phyloP scores from a whole-genome alignment of 30 jellyfish, hydroid and myxozoan genomes.

The Turritopsis dohrnii region DNA sequence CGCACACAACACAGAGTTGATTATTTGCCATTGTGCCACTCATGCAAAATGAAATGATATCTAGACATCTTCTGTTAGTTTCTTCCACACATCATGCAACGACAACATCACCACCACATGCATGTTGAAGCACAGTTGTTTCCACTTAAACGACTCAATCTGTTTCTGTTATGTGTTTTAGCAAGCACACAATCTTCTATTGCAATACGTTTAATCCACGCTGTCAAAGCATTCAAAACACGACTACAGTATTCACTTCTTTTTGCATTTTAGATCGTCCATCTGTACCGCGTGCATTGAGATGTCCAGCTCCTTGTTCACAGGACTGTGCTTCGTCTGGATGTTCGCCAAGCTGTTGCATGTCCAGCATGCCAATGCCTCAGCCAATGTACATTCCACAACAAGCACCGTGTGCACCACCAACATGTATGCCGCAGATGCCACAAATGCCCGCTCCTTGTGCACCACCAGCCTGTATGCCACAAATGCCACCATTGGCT shows the following conservation, averaged over 20 bases:
- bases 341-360: conserved; percentile 46
- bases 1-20: neutral
- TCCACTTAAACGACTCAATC: neutral
- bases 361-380: conserved; percentile 36
- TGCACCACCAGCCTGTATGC: conserved; percentile 28
- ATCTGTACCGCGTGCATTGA: neutral
- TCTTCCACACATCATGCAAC: neutral
- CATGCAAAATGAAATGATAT: neutral
- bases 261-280: neutral
- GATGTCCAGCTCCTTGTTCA: conserved; percentile 38
- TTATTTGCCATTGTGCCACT: neutral
- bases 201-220: neutral
- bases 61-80: conserved; percentile 1
- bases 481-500: conserved; percentile 6
- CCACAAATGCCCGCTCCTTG: conserved; percentile 10
- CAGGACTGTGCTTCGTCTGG: conserved; percentile 39
- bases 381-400: conserved; percentile 18
- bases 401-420: conserved; percentile 9
- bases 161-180: too few relatives aligned
- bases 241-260: neutral
- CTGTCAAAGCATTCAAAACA: neutral
- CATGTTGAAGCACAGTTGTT: neutral
- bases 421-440: conserved; percentile 22
- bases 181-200: too few relatives aligned
- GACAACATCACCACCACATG: neutral